Percentiles rank a stretch among this genome's conserved stretches.
Conservation (phyloP, 2,113 vertebrate species). For the Egretta garzetta region DNA sequence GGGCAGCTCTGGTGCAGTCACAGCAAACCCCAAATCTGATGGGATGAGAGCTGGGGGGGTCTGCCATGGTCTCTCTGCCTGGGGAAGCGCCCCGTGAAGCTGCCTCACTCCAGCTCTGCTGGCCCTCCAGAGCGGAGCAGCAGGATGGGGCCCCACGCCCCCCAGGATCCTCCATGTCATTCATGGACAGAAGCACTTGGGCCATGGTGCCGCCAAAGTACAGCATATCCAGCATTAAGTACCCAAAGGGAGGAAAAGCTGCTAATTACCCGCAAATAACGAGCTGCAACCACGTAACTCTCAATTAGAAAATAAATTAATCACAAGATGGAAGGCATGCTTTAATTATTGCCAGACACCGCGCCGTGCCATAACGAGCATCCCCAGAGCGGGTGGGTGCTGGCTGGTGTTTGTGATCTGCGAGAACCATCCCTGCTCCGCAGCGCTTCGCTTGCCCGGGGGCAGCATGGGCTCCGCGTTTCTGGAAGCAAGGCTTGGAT, state of each 20-base stretch:
- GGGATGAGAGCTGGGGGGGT: background rate
- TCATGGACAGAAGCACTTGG: background rate
- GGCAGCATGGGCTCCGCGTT: background rate
- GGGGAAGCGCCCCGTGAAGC: background rate
- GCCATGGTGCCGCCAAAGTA: background rate
- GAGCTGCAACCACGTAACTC: background rate
- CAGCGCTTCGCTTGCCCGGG: background rate
- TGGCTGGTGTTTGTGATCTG: background rate
- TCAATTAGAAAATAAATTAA: background rate
- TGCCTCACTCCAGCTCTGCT: background rate
- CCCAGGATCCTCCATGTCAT: background rate
- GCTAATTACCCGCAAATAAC: conserved; percentile 8
- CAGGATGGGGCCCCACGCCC: background rate
- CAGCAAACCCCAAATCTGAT: background rate
- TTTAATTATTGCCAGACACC: background rate
- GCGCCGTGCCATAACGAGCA: background rate
- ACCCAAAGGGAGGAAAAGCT: background rate
- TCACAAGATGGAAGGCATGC: background rate
- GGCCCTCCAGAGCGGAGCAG: background rate
- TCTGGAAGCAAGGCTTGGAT: background rate
- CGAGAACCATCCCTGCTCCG: background rate
- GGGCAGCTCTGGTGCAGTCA: background rate
- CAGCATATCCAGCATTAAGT: background rate
- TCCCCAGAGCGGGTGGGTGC: background rate
- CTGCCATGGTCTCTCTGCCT: background rate